Evolutionary conservation across 2,888 invertebrate species (phyloP), one percentile per base, ranked within the genome.

Genomic region (Bellardia pandia): DNA sequence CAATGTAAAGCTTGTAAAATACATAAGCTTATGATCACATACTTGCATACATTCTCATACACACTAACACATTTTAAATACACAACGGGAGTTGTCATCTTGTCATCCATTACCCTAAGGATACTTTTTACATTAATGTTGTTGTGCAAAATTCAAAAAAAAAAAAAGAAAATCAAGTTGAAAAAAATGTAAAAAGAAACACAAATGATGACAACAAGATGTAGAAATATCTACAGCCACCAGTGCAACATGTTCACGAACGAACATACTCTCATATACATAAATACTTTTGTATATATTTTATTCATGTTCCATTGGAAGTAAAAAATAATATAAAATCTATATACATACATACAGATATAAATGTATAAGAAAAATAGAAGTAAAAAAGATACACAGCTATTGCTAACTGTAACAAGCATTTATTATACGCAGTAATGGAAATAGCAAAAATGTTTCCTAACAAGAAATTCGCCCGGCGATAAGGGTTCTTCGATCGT

Each of bases 81-180:
- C 86, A 75, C 88, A 81, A 78, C 85, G 88, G 88, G 85, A 88
- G 68, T 88, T 86, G 83, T 89, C 89, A 86, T 87, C 86, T 86
- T 86, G 87, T 85, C 88, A 86, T 81, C 85, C 68, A 84, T 80
- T 84, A 85, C 86, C 89, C 86, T 51, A 60, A 84, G 85, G 88
- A 82, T 88, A 72, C 76, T 79, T 64, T 81, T 74, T 76, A 72
- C 72, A 68, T 79, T 78, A 78, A 85, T 66, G 87, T 82, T 77
- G 40, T 42, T 42, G 23, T n/a, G 30, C 40, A 81, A 75, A 76
- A 69, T 74, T 16, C 33, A 53, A 77, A 33, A 42, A 16, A 56
- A n/a, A 51, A 45, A 71, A 74, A 45, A 16, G 11, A 42, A 48
- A 8, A 16, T 64, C 2, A 58, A 33, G 37, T 6, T 6, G 37